phyloP scores from a whole-genome alignment of 2,113 vertebrate species.

The human region GRCh38 chr13:71729001-71729500 shows the following conservation, averaged over 20 bases:
- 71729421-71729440: constrained; percentile 22
- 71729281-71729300: constrained; percentile 24
- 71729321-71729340: constrained; percentile 36
- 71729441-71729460: background rate
- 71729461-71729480: background rate
- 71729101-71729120: background rate
- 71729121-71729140: background rate
- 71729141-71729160: constrained; percentile 20
- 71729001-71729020: constrained; percentile 35
- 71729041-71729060: background rate
- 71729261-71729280: background rate
- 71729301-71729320: background rate
- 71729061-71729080: background rate
- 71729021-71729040: constrained; percentile 42
- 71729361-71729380: constrained; percentile 4
- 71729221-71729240: background rate
- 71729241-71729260: constrained; percentile 17
- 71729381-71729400: background rate
- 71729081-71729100: background rate
- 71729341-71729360: background rate
- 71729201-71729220: constrained; percentile 49
- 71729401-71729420: background rate
- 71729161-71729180: background rate
- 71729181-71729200: constrained; percentile 22
- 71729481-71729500: background rate